Conservation (phyloP, 35 echinoderm and acorn worm species). For the Stichopus chloronotus region DNA sequence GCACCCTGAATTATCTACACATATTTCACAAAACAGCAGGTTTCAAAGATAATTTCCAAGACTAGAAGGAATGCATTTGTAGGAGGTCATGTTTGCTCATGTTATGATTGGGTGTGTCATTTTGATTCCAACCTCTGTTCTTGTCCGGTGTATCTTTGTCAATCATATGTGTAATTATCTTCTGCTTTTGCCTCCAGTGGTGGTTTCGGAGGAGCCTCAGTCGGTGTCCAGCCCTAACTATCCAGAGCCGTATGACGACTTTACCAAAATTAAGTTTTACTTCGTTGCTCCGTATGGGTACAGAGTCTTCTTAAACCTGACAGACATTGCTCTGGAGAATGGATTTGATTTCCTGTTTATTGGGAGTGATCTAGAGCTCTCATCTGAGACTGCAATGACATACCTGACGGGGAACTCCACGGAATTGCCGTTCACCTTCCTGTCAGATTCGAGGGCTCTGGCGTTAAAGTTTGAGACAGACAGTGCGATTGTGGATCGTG, state of each 20-base stretch:
- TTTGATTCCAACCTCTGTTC: no score
- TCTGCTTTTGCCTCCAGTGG: background rate
- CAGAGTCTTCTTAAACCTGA: background rate
- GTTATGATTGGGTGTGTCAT: no score
- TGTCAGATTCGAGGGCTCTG: background rate
- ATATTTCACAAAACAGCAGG: no score
- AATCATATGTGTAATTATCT: background rate
- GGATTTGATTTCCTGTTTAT: conserved; percentile 13
- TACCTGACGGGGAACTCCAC: background rate
- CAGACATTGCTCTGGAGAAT: conserved; percentile 26
- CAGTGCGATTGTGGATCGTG: background rate
- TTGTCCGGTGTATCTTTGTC: no score
- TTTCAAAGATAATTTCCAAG: no score
- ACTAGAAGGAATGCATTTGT: no score
- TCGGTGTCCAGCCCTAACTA: conserved; percentile 2
- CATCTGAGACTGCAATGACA: background rate
- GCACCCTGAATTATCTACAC: no score
- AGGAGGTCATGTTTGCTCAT: no score
- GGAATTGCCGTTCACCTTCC: background rate
- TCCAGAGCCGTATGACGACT: conserved; percentile 29
- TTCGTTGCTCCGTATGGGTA: conserved; percentile 44
- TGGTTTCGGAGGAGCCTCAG: background rate
- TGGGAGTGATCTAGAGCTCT: background rate
- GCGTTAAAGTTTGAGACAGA: background rate
- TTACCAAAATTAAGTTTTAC: background rate